Base-by-base conservation (phyloP, 2,888 invertebrate genomes). In the Caenorhabditis virilis region DNA sequence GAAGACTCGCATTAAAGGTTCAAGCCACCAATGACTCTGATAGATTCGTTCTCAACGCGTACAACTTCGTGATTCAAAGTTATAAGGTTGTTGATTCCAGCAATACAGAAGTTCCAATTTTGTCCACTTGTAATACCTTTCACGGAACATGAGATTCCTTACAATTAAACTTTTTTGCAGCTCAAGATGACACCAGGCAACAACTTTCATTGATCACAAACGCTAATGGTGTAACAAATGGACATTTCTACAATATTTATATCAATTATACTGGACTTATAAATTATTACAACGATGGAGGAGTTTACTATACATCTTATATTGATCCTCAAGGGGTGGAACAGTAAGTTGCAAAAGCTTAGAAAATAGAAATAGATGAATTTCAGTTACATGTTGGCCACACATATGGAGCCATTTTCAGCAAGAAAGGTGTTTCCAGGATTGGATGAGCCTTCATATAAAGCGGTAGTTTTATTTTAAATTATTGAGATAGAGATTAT, bases 371-470 rank as follows among this genome's bases (percentile, higher is more conserved):
- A 26, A 41, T 11, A 27, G n/a, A 11, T 30, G 4, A 7, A 51
- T 42, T 64, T 52, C 42, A 67, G 69, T 27, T 71, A 50, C 15
- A 64, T 74, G 53, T 52, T 74, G 26, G 74, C 72, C 20, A 72
- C 72, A 5, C 69, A 70, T 22, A 71, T 76, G 61, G 76, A 76
- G 42, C 58, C 65, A 2, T 61, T 59, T 23, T 62, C 59, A 1
- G 70, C 69, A 13, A 58, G 70, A 59, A 51, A 54, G 27, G 68
- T 69, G 11, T 68, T 70, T 25, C 74, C 74, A 13, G 27, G 62
- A 18, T 57, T 76, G 26, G 76, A 76, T 45, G 76, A 76, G 27
- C 74, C 74, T 0, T 50, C 60, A 11, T 71, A 67, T 54, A 76
- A 73, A 59, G 64, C 74, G 30, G 65, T 59, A 26, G 18, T n/a